Evolutionary conservation across 2,113 vertebrate genomes (phyloP).

Genomic region (Austrofundulus limnaeus): DNA sequence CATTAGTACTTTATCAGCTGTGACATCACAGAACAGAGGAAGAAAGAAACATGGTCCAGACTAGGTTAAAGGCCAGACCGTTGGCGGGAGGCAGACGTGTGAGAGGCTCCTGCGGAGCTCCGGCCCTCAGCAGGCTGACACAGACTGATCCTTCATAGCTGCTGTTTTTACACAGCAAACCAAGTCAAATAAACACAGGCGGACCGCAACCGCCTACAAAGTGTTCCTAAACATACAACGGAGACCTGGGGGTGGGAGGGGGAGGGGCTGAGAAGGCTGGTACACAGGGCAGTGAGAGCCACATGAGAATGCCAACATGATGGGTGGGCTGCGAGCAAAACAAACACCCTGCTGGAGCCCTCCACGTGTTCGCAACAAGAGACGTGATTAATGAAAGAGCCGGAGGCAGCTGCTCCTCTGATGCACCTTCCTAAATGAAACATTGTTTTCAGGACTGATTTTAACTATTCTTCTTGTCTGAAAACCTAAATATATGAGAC

Average conservation of each 20-base stretch:
- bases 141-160: conserved; percentile 68
- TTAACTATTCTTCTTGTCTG: not conserved
- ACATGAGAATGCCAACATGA: conserved; percentile 75
- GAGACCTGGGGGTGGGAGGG: conserved; percentile 45
- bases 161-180: conserved; percentile 65
- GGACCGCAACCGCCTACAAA: conserved; percentile 62
- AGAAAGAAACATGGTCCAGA: too few relatives aligned
- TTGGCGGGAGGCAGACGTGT: conserved; percentile 28
- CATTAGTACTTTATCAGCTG: too few relatives aligned
- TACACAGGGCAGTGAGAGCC: conserved; percentile 60
- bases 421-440: conserved; percentile 19
- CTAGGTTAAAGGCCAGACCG: too few relatives aligned
- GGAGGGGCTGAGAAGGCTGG: conserved; percentile 47
- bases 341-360: conserved; percentile 69
- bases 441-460: not conserved
- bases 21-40: too few relatives aligned
- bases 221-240: conserved; percentile 67
- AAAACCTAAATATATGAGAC: not conserved
- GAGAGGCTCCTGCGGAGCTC: too few relatives aligned
- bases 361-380: conserved; percentile 71
- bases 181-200: conserved; percentile 75
- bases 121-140: conserved; percentile 62
- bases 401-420: conserved; percentile 36
- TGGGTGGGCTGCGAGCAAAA: conserved; percentile 79
- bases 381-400: conserved; percentile 70